A percentile compares a stretch with the other conserved stretches of the same genome.
Conservation (phyloP, 1,140 invertebrate genomes). For the Oncopeltus fasciatus region DNA sequence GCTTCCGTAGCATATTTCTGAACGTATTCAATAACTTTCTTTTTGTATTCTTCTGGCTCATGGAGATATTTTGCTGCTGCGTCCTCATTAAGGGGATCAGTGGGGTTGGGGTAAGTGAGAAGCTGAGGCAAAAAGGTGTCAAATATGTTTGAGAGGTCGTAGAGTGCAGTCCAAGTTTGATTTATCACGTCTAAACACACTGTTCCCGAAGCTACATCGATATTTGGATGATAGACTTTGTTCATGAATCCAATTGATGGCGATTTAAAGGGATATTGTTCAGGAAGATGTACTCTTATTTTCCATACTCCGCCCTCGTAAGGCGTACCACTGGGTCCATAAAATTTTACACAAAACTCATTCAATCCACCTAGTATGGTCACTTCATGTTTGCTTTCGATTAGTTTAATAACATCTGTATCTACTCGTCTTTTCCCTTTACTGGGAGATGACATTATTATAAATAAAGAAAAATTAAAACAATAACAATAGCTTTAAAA, state of each 20-base stretch:
- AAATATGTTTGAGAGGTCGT: conserved; percentile 98
- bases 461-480: too few relatives aligned
- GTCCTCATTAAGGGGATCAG: conserved; percentile 96
- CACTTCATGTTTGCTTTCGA: conserved; percentile 98
- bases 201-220: conserved; percentile 98
- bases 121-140: conserved; percentile 98
- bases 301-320: conserved; percentile 99
- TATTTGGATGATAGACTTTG: conserved; percentile 99
- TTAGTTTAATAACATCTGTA: conserved; percentile 99
- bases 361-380: conserved; percentile 94
- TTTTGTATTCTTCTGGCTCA: conserved; percentile 98
- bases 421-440: conserved; percentile 99
- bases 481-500: too few relatives aligned
- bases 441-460: conserved; percentile 99
- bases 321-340: conserved; percentile 83
- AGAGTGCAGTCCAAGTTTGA: conserved; percentile 79
- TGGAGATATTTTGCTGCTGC: conserved; percentile 98
- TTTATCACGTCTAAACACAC: conserved; percentile 99
- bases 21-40: conserved; percentile 96
- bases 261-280: conserved; percentile 99
- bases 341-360: conserved; percentile 99
- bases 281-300: conserved; percentile 94
- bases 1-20: conserved; percentile 94
- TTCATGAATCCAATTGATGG: conserved; percentile 99
- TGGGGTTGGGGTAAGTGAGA: conserved; percentile 96